Base-by-base conservation (phyloP, 2,113 vertebrate genomes). In the Clarias macrocephalus region DNA sequence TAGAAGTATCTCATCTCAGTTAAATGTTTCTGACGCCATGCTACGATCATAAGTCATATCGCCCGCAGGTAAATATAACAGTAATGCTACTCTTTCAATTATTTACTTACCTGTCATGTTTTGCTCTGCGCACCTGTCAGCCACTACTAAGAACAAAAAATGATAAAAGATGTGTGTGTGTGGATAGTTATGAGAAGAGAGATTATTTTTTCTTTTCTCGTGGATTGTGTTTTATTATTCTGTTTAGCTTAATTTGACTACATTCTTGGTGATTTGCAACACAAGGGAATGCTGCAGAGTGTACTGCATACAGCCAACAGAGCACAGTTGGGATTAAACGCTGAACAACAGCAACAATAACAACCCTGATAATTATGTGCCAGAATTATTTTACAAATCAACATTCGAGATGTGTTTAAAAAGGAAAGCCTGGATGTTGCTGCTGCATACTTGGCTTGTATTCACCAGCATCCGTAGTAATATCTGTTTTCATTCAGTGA, bases 201-300 rank as follows among this genome's bases (percentile, higher is more conserved):
- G 7, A 37, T 18, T 37, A 21, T 72, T 33, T 48, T 37, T 42
- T 13, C 16, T 52, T 33, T 7, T 72, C 30, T 72, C 9, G 54
- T 48, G 65, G 83, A 86, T 89, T 86, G 88, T 56, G 7, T 72
- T 33, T 48, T 21, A 8, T 7, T 72, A 30, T 72, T 19, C 33
- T 48, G 73, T 86, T 88, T 56, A 54, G 79, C 59, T 73, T 80
- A 59, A 85, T 80, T 92, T 91, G 42, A 42, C 33, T 70, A 88
- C 84, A 19, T 84, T 76, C 59, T 59, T 56, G 83, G 56, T 48
- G 37, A 37, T 30, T 85, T 79, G 83, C 89, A 90, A 84, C 79
- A 62, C 25, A 85, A n/a, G 10, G 25, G 42, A 56, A 10, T 54
- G 84, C 79, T 62, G 63, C 82, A 68, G 76, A 33, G 33, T 66